Conservation (phyloP, 2,113 vertebrate species). For the Hemicordylus capensis region DNA sequence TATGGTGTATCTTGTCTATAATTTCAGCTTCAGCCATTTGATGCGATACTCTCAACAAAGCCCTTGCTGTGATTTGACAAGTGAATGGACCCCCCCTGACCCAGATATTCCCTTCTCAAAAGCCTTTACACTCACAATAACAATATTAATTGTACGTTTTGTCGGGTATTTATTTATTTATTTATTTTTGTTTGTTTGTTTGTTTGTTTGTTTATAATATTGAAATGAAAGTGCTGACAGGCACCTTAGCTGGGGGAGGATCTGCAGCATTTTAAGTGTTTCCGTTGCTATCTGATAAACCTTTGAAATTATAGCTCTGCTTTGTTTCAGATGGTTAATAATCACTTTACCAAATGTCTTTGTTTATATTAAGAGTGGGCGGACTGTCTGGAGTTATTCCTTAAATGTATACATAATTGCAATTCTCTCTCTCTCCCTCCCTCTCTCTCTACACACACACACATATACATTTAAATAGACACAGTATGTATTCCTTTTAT, state of each 20-base stretch:
- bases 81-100: neutral
- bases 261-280: neutral
- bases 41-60: neutral
- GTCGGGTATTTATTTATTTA: no score
- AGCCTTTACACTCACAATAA: neutral
- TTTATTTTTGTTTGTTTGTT: no score
- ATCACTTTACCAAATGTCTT: conserved; percentile 6
- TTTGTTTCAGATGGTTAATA: neutral
- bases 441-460: no score
- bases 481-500: neutral
- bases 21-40: neutral
- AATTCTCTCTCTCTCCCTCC: no score
- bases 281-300: neutral
- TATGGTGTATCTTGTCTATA: neutral
- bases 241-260: neutral
- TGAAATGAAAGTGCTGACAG: neutral
- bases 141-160: neutral
- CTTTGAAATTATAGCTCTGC: neutral
- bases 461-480: neutral
- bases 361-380: neutral
- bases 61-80: neutral
- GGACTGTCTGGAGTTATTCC: neutral
- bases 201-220: no score
- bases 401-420: neutral
- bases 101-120: neutral